Evolutionary conservation across 2,797 vertebrate species (phyloP).

Genomic region (Macropodus opercularis): DNA sequence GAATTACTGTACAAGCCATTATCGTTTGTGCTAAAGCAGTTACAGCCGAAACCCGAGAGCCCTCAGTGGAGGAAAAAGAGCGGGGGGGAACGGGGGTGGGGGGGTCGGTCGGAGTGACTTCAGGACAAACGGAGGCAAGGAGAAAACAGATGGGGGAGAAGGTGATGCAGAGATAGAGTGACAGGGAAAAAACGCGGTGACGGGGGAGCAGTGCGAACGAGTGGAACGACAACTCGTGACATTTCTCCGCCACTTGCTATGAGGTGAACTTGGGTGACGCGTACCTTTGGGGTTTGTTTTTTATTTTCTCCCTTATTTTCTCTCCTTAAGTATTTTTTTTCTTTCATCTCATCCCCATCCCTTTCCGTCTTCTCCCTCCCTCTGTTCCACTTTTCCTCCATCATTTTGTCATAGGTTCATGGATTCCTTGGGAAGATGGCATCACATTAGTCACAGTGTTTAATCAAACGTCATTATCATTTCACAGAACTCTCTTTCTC

Average conservation of each 20-base stretch:
- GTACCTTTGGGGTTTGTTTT: constrained; percentile 19
- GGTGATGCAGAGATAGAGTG: constrained; percentile 23
- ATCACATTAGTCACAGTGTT: constrained; percentile 68
- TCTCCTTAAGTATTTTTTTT: constrained; percentile 1
- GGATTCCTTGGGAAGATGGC: constrained; percentile 58
- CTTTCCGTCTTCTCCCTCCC: constrained; percentile 1
- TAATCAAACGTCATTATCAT: constrained; percentile 73
- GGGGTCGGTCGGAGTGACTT: constrained; percentile 35
- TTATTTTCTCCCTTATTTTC: constrained; percentile 1
- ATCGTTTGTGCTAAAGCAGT: constrained; percentile 66
- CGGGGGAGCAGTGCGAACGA: constrained; percentile 14
- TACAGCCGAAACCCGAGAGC: constrained; percentile 68
- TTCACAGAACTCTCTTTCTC: constrained; percentile 53
- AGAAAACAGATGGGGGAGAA: constrained; percentile 30
- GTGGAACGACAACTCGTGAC: constrained; percentile 24
- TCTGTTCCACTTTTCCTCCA: constrained; percentile 23
- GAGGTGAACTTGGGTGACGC: constrained; percentile 27
- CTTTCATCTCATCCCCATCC: background rate
- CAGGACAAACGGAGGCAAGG: constrained; percentile 40
- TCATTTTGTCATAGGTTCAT: constrained; percentile 62
- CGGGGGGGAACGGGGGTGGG: no score
- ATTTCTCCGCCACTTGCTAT: constrained; percentile 28
- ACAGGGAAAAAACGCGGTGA: constrained; percentile 21
- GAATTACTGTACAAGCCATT: constrained; percentile 77
- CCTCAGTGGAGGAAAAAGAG: constrained; percentile 42